A percentile compares a stretch with the other conserved stretches of the same genome.
These are phyloP conservation scores for Boleophthalmus pectinirostris DNA, from an alignment of 2,113 vertebrate genomes.

Conservation along the genomic window DNA sequence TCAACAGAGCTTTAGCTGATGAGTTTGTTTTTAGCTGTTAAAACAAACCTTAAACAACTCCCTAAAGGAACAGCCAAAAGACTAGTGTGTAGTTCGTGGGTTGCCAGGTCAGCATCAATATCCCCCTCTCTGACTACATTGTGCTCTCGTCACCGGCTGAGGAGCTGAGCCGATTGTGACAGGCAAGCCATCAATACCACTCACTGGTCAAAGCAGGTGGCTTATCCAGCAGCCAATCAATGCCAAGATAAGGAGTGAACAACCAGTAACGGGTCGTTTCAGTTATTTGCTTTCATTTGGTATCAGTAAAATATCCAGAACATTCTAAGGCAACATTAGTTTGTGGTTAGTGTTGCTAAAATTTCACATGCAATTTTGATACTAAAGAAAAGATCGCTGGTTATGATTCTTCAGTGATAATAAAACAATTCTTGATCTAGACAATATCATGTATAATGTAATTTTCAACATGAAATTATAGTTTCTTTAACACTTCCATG, in stretches of 20 bases:
- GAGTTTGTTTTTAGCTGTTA: not conserved
- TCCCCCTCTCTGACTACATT: slow-evolving; percentile 10
- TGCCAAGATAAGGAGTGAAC: slow-evolving; percentile 57
- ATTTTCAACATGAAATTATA: no score
- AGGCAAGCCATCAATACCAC: slow-evolving; percentile 54
- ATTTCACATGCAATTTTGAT: no score
- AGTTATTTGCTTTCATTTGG: slow-evolving; percentile 15
- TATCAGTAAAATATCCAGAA: not conserved
- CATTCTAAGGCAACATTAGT: not conserved
- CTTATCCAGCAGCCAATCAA: slow-evolving; percentile 65
- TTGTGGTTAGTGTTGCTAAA: not conserved
- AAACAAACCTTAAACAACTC: slow-evolving; percentile 10
- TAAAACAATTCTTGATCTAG: no score
- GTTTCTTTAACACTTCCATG: no score
- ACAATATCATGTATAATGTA: no score
- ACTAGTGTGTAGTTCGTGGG: slow-evolving; percentile 17
- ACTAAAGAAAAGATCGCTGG: no score
- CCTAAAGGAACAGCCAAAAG: slow-evolving; percentile 22
- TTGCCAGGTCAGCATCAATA: slow-evolving; percentile 48
- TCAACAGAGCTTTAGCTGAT: not conserved
- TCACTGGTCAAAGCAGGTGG: slow-evolving; percentile 45
- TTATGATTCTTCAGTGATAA: no score
- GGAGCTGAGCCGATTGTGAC: slow-evolving; percentile 46
- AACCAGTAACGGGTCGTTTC: slow-evolving; percentile 12
- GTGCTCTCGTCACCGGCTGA: slow-evolving; percentile 39